Evolutionary conservation across 2,888 invertebrate genomes (phyloP).

Genomic region (Octodonta nipae): DNA sequence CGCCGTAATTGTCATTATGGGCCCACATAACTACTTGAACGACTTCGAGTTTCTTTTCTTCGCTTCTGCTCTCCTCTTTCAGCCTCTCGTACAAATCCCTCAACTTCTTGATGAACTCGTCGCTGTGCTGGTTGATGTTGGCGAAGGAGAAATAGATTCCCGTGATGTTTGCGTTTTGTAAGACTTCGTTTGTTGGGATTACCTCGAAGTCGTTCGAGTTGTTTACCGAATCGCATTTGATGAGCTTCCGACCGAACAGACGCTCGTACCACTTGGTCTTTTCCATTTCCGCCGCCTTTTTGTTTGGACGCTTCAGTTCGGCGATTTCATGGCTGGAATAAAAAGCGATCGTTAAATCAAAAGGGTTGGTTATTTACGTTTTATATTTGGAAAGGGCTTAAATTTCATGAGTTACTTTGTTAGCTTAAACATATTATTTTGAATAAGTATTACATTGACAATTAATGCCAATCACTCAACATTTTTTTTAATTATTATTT

Average conservation of each 20-base stretch:
- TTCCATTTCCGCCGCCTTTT: no score
- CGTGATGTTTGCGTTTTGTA: constrained; percentile 42
- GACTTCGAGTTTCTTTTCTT: constrained; percentile 42
- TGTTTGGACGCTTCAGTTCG: no score
- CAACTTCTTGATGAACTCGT: constrained; percentile 53
- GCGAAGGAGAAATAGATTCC: constrained; percentile 61
- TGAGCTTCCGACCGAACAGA: constrained; percentile 44
- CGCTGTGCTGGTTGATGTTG: constrained; percentile 52
- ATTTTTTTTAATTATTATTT: no score
- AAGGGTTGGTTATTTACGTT: no score
- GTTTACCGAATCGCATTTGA: constrained; percentile 35
- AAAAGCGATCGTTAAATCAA: no score
- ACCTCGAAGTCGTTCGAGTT: constrained; percentile 36
- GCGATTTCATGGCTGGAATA: no score
- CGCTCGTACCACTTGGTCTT: constrained; percentile 46
- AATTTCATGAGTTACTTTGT: no score
- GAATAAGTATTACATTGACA: no score
- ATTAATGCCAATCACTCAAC: no score
- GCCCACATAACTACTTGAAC: constrained; percentile 60
- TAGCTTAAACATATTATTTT: no score
- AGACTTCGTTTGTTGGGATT: constrained; percentile 37
- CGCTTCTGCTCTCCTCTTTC: constrained; percentile 22
- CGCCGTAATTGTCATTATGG: constrained; percentile 47
- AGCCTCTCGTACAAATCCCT: constrained; percentile 42
- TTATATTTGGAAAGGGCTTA: no score